Conservation (phyloP, 2,888 invertebrate genomes). For the Cephus pygmeus region DNA sequence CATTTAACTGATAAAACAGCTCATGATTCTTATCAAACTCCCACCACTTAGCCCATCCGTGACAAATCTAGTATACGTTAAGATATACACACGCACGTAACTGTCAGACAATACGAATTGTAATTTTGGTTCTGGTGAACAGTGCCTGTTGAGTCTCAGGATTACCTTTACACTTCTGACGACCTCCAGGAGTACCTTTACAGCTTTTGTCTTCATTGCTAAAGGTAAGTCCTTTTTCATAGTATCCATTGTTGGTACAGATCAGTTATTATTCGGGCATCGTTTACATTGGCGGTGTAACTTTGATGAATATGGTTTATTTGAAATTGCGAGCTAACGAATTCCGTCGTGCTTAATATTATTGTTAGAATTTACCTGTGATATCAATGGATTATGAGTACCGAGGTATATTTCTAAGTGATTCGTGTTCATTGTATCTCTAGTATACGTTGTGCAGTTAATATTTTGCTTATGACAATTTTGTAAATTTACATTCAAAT, state of each 20-base stretch:
- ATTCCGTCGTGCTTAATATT: neutral
- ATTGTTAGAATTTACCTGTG: neutral
- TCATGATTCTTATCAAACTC: neutral
- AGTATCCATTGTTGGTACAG: neutral
- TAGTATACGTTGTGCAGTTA: neutral
- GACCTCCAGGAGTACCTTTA: neutral
- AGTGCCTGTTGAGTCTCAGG: neutral
- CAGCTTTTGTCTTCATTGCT: neutral
- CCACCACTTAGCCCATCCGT: neutral
- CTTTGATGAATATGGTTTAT: neutral
- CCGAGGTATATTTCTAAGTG: neutral
- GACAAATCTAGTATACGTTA: neutral
- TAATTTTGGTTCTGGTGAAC: neutral
- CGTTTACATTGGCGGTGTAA: neutral
- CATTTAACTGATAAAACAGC: conserved; percentile 7
- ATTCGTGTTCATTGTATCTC: neutral
- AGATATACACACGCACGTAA: neutral
- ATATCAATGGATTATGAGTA: neutral
- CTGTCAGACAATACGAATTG: neutral
- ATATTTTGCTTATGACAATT: neutral
- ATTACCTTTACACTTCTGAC: neutral
- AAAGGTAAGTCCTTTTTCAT: neutral
- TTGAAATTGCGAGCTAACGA: neutral
- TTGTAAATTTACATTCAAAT: neutral
- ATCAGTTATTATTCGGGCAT: neutral